Conservation (phyloP, 2,113 vertebrate species). For the Sinocyclocheilus grahami region DNA sequence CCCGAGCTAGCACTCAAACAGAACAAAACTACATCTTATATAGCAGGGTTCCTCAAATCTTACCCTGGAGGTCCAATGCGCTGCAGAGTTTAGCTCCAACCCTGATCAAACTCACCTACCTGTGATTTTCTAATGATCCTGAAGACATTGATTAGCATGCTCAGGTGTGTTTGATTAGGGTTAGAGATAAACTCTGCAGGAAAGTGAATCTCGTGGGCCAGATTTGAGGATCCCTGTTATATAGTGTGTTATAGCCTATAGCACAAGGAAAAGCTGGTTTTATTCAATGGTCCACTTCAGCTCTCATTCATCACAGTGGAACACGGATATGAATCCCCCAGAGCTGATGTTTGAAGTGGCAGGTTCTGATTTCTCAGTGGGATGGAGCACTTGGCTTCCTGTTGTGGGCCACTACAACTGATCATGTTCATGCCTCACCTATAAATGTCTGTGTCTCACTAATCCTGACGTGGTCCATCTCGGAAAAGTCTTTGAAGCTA, state of each 20-base stretch:
- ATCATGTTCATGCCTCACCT: slow-evolving; percentile 48
- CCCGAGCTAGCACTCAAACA: neutral
- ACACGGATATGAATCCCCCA: neutral
- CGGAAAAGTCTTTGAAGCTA: slow-evolving; percentile 42
- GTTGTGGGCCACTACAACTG: slow-evolving; percentile 39
- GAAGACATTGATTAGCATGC: no score
- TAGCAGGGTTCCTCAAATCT: neutral
- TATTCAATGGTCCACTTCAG: slow-evolving; percentile 43
- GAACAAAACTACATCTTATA: neutral
- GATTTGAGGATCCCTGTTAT: neutral
- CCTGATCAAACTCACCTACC: no score
- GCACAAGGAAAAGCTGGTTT: neutral
- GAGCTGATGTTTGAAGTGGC: slow-evolving; percentile 24
- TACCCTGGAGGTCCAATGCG: no score
- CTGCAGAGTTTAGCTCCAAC: no score
- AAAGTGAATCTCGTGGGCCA: no score
- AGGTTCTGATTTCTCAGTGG: slow-evolving; percentile 14
- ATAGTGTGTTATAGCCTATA: neutral
- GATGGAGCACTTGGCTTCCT: slow-evolving; percentile 29
- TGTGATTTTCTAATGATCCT: no score
- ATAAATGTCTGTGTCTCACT: slow-evolving; percentile 39
- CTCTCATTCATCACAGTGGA: slow-evolving; percentile 44
- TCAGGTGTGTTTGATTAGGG: no score
- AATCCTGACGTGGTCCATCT: neutral
- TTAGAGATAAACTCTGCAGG: no score